Evolutionary conservation across 2,113 vertebrate species (phyloP).

Genomic region (Glaucomys volans): DNA sequence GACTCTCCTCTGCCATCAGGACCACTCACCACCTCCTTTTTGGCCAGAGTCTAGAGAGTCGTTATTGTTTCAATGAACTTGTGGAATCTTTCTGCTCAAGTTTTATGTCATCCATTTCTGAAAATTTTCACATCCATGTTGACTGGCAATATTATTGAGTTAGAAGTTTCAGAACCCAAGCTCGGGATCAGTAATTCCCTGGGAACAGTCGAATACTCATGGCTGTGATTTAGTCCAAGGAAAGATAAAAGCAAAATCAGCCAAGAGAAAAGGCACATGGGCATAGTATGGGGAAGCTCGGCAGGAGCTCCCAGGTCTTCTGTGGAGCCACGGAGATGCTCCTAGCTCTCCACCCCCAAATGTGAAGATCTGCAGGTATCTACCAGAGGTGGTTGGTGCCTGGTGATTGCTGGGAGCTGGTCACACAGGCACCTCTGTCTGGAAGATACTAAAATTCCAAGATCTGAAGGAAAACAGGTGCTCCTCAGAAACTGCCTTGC

Average conservation of each 20-base stretch:
- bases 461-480: background rate
- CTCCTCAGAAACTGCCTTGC: background rate
- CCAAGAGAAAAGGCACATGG: no score
- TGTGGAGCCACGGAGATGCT: accelerated
- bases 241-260: background rate
- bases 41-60: background rate
- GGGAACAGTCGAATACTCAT: accelerated
- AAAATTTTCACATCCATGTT: background rate
- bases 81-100: constrained; percentile 8
- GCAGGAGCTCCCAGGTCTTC: accelerated
- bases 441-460: background rate
- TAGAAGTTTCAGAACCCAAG: background rate
- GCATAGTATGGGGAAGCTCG: no score
- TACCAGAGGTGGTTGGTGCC: accelerated
- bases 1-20: accelerated
- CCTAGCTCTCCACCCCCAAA: background rate
- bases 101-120: constrained; percentile 70
- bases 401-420: background rate
- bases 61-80: constrained; percentile 27
- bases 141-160: background rate
- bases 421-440: background rate
- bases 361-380: accelerated
- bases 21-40: background rate
- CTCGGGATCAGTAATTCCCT: accelerated
- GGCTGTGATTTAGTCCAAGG: background rate